Conservation (phyloP, 2,797 vertebrate species). For the Sardinella longiceps region DNA sequence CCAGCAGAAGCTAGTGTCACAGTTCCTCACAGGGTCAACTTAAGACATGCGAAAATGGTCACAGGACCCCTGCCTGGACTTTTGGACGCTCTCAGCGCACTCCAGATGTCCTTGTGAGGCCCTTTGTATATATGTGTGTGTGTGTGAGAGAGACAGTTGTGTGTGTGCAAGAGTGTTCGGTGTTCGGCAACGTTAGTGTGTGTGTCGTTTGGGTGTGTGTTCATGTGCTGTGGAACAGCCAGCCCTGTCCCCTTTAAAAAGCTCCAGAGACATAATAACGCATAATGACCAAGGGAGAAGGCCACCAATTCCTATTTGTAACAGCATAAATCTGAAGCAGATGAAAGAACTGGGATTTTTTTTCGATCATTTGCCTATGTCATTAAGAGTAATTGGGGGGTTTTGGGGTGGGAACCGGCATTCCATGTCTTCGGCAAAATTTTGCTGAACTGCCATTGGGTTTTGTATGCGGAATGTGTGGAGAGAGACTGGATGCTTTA, state of each 20-base stretch:
- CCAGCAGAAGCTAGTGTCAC: slow-evolving; percentile 38
- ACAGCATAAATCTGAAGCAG: slow-evolving; percentile 50
- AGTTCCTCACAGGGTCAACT: slow-evolving; percentile 40
- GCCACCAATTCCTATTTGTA: slow-evolving; percentile 43
- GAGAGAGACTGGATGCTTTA: slow-evolving; percentile 8
- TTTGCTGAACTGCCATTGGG: slow-evolving; percentile 25
- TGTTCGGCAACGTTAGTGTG: not conserved
- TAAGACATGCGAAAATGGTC: slow-evolving; percentile 54
- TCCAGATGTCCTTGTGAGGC: slow-evolving; percentile 51
- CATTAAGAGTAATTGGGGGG: slow-evolving; percentile 50
- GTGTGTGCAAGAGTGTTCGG: not conserved
- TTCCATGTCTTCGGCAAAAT: slow-evolving; percentile 35
- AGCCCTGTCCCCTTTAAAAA: slow-evolving; percentile 19
- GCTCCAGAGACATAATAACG: slow-evolving; percentile 45
- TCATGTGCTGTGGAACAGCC: not conserved
- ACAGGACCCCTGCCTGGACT: slow-evolving; percentile 43
- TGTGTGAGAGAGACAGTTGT: not conserved
- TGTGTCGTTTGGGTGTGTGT: not conserved
- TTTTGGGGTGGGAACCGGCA: slow-evolving; percentile 43
- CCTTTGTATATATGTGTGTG: not conserved
- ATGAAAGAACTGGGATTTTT: slow-evolving; percentile 51
- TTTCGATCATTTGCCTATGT: slow-evolving; percentile 42
- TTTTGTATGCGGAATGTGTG: slow-evolving; percentile 15
- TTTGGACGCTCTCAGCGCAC: slow-evolving; percentile 35
- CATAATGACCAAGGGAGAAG: slow-evolving; percentile 42